A percentile compares a stretch with the other conserved stretches of the same genome.
These are phyloP conservation scores for Falco peregrinus DNA, from an alignment of 2,797 vertebrate species.

Conservation along the genomic window DNA sequence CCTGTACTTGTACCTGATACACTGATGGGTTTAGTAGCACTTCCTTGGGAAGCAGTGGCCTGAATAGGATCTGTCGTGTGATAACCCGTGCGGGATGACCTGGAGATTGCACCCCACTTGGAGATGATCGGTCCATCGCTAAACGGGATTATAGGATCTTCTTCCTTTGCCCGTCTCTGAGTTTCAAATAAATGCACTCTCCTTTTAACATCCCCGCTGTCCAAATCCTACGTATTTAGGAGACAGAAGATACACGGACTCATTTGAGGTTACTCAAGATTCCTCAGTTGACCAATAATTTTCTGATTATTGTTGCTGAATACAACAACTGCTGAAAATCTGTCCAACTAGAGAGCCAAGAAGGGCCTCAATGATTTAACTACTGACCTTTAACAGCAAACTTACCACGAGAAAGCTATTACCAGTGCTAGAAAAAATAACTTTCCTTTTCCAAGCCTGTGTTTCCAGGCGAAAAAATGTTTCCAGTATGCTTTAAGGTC, in stretches of 20 bases:
- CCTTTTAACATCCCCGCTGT: slow-evolving; percentile 82
- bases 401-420: background rate
- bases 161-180: slow-evolving; percentile 89
- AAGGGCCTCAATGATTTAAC: background rate
- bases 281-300: background rate
- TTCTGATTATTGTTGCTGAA: background rate
- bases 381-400: background rate
- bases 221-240: slow-evolving; percentile 74
- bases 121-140: slow-evolving; percentile 97
- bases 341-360: background rate
- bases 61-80: slow-evolving; percentile 94
- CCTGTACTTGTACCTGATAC: slow-evolving; percentile 84
- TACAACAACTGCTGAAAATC: background rate
- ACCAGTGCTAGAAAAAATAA: background rate
- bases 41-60: slow-evolving; percentile 92
- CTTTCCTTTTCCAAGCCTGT: background rate
- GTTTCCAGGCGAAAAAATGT: background rate
- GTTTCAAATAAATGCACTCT: slow-evolving; percentile 89
- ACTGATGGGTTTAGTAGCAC: slow-evolving; percentile 88
- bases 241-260: background rate
- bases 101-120: slow-evolving; percentile 97
- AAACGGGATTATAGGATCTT: slow-evolving; percentile 97
- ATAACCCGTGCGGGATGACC: slow-evolving; percentile 92
- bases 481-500: background rate
- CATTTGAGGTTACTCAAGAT: background rate